These are phyloP conservation scores for Drymonia ruficornis DNA, from an alignment of 2,888 invertebrate species.

Conservation along the genomic window DNA sequence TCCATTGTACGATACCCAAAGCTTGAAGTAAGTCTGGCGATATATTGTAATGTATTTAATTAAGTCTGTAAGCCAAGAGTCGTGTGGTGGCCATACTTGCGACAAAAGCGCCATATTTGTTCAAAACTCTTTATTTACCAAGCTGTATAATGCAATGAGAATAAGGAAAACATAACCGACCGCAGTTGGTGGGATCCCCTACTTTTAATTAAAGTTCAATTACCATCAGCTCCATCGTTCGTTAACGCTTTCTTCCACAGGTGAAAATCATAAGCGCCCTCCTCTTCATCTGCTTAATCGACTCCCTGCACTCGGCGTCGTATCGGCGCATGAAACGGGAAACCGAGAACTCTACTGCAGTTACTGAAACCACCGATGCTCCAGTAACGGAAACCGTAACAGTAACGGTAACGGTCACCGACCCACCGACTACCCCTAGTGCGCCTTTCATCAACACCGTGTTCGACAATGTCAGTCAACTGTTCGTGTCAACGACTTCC, in stretches of 20 bases:
- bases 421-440: not conserved
- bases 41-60: no score
- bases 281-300: constrained; percentile 29
- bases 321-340: constrained; percentile 12
- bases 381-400: not conserved
- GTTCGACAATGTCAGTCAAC: constrained; percentile 13
- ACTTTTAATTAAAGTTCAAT: no score
- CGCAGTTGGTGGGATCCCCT: no score
- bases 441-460: not conserved
- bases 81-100: no score
- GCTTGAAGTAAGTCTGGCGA: no score
- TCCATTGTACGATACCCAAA: no score
- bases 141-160: no score
- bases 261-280: constrained; percentile 26
- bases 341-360: not conserved
- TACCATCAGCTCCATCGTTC: no score
- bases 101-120: no score
- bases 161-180: no score
- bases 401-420: constrained; percentile 1
- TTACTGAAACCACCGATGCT: not conserved
- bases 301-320: constrained; percentile 16
- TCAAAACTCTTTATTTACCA: no score
- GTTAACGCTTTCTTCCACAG: constrained; percentile 15
- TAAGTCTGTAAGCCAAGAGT: no score
- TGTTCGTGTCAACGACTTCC: constrained; percentile 12